phyloP scores from a whole-genome alignment of 2,797 vertebrate genomes.

The Dromococcyx pavoninus region DNA sequence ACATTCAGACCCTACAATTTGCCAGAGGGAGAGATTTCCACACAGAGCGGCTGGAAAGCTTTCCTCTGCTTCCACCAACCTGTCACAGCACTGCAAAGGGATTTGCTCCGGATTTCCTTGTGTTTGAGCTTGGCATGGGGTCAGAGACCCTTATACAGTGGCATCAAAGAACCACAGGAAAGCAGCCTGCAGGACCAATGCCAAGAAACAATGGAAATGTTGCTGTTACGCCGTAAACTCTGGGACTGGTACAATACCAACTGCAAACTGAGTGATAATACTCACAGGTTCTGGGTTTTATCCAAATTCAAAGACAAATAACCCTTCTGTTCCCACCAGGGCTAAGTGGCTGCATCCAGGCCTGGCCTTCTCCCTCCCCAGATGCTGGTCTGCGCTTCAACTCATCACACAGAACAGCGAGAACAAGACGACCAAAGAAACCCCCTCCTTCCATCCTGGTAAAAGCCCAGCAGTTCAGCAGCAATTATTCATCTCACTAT shows the following conservation, averaged over 20 bases:
- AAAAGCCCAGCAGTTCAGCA: background rate
- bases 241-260: background rate
- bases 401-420: background rate
- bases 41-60: background rate
- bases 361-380: fast-evolving
- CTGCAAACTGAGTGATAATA: background rate
- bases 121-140: background rate
- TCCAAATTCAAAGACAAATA: background rate
- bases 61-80: background rate
- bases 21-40: background rate
- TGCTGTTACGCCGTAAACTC: background rate
- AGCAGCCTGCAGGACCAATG: background rate
- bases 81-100: background rate
- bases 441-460: background rate
- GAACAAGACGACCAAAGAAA: background rate
- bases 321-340: background rate
- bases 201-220: background rate
- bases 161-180: background rate
- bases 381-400: background rate
- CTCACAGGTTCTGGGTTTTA: background rate
- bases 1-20: background rate
- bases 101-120: background rate
- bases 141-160: background rate
- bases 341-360: background rate
- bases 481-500: background rate